These are phyloP conservation scores for Monochamus alternatus DNA, from an alignment of 2,888 invertebrate genomes.

Conservation along the genomic window DNA sequence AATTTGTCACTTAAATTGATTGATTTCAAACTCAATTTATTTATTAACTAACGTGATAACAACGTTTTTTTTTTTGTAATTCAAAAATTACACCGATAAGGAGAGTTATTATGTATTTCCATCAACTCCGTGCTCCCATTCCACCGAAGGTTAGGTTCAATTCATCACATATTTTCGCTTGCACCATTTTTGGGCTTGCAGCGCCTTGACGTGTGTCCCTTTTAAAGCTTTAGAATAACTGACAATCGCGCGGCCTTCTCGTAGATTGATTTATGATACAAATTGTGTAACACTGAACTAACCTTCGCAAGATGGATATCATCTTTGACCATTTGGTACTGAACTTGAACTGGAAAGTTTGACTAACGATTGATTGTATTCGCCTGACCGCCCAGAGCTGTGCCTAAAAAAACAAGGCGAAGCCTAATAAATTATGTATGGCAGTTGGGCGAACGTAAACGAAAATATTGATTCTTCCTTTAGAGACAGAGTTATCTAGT, in stretches of 20 bases:
- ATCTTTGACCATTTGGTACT: background rate
- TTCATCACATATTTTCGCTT: slow-evolving; percentile 2
- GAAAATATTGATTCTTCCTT: too few species aligned
- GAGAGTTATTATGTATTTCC: too few species aligned
- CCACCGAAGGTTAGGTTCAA: background rate
- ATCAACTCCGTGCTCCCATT: too few species aligned
- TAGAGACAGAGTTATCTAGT: too few species aligned
- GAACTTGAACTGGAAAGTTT: slow-evolving; percentile 8
- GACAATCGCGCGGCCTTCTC: slow-evolving; percentile 13
- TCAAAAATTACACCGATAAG: too few species aligned
- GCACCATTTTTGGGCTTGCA: background rate
- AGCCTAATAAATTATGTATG: too few species aligned
- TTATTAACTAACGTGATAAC: too few species aligned
- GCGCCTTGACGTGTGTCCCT: background rate
- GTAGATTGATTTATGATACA: background rate
- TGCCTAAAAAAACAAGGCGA: too few species aligned
- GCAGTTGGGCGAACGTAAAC: too few species aligned
- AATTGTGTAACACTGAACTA: slow-evolving; percentile 2
- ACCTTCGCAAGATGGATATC: background rate
- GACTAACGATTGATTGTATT: slow-evolving; percentile 15
- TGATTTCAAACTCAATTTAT: too few species aligned
- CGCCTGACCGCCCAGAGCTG: background rate
- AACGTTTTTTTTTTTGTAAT: too few species aligned
- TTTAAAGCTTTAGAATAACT: background rate
- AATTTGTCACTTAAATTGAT: too few species aligned